Evolutionary conservation across 2,888 invertebrate genomes (phyloP), one percentile per base, ranked within the genome.

Genomic region (Timema cristinae): DNA sequence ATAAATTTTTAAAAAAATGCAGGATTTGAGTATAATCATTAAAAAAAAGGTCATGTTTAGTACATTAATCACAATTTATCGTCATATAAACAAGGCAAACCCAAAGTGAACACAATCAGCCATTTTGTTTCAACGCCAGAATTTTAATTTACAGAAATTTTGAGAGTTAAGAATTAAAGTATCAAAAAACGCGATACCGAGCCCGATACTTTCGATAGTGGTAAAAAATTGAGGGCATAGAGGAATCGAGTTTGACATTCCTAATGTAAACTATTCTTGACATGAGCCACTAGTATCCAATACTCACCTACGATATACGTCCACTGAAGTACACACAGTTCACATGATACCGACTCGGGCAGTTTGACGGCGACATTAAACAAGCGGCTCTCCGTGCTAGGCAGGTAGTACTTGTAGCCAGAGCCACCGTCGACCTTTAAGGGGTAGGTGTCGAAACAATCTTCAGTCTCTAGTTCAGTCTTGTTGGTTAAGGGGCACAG

Each of bases 311-410:
- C 80, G 2, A 78, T 78, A 75, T 86, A 88, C 52, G 83, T 83
- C 88, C 88, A 88, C 71, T 86, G 83, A 4, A 88, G 77, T 0
- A 86, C 85, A 76, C 87, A 87, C 63, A 85, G 85, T 0, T 82
- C 75, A 77, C 87, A 87, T n/a, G 77, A 82, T 15, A 87, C 68
- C 5, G 79, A 80, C 5, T 77, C 48, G 0, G 88, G 87, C 11
- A 87, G 79, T 51, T 75, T 75, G 5, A 84, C 76, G 5, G 73
- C 63, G 5, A 81, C 75, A 13, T 73, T 71, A 69, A 79, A 78
- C n/a, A 77, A 74, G 1, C 78, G 79, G 2, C 73, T 51, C 48
- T 77, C 75, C 7, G 72, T 72, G 7, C 66, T 72, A 0, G 70
- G 56, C 4, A 83, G 76, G 0, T 72, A 56, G 74, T 81, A 81